These are phyloP conservation scores for Luffia ferchaultella DNA, from an alignment of 2,888 invertebrate genomes.

Conservation along the genomic window DNA sequence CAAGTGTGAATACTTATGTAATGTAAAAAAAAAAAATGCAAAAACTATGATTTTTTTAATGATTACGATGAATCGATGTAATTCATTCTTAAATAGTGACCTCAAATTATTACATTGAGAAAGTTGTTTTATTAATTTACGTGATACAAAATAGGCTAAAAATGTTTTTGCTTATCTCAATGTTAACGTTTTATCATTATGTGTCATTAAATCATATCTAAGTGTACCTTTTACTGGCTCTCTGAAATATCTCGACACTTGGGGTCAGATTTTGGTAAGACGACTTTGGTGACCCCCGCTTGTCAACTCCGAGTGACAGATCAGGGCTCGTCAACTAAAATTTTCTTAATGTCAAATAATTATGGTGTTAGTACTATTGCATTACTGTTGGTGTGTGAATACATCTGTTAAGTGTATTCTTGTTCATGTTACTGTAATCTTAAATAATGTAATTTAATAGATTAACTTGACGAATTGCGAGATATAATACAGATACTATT, in stretches of 20 bases:
- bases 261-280: constrained; percentile 3
- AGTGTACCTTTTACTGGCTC: constrained; percentile 11
- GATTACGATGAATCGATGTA: too few relatives aligned
- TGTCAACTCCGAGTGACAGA: constrained; percentile 4
- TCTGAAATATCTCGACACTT: constrained; percentile 8
- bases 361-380: constrained; percentile 5
- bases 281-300: constrained; percentile 7
- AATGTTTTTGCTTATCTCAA: not conserved
- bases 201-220: constrained; percentile 7
- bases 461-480: constrained; percentile 54
- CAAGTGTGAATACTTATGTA: too few relatives aligned
- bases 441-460: constrained; percentile 58
- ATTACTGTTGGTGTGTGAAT: constrained; percentile 23
- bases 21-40: too few relatives aligned
- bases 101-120: too few relatives aligned
- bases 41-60: too few relatives aligned
- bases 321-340: constrained; percentile 3
- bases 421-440: constrained; percentile 61
- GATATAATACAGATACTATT: constrained; percentile 53
- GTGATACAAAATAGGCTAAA: not conserved
- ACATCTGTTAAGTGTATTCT: constrained; percentile 40
- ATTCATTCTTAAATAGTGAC: too few relatives aligned
- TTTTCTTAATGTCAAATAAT: constrained; percentile 1
- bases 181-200: not conserved
- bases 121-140: not conserved